Base-by-base conservation (phyloP, 2,888 invertebrate genomes). In the Cistogaster globosa region DNA sequence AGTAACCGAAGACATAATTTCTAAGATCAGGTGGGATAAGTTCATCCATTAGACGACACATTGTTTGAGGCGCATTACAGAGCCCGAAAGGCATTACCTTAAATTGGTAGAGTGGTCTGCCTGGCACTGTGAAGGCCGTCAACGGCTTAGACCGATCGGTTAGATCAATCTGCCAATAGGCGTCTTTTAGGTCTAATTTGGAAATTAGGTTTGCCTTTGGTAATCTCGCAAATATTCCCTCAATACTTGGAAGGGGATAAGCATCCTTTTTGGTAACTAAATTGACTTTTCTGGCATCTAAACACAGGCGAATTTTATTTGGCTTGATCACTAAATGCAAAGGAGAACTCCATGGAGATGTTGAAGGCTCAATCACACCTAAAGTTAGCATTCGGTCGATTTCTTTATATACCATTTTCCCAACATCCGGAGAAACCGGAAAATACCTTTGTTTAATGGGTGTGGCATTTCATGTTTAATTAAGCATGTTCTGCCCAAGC, bases 321-420 rank as follows among this genome's bases (percentile, higher is more conserved):
- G n/a, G n/a, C n/a, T n/a, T n/a, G n/a, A n/a, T n/a, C n/a, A n/a
- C n/a, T n/a, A n/a, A n/a, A 3, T 72, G 42, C 72, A 80, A 72
- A 0, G 72, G 80, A 1, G 80, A 80, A 45, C 62, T 78, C 68
- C 62, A 78, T 8, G 38, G 38, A 8, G 38, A 38, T 5, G 45
- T 5, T 6, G 60, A 69, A 11, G 42, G 42, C n/a, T 80, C 65
- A 8, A 65, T 71, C 1, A 67, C 65, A 3, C 86, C 89, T 0
- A 87, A 65, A 2, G 42, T 65, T 8, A 91, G 38, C 90, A 91
- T 91, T 7, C 88, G 55, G 32, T 90, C 89, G 1, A 91, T 84
- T 83, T 90, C 89, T 11, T 76, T 20, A 51, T 71, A 81, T 42
- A 88, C 60, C 6, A 83, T 20, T 22, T 65, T 67, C 32, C 87